Evolutionary conservation across 2,113 vertebrate genomes (phyloP), one percentile per base, ranked within the genome.

Genomic region (Rhinoptilus africanus): DNA sequence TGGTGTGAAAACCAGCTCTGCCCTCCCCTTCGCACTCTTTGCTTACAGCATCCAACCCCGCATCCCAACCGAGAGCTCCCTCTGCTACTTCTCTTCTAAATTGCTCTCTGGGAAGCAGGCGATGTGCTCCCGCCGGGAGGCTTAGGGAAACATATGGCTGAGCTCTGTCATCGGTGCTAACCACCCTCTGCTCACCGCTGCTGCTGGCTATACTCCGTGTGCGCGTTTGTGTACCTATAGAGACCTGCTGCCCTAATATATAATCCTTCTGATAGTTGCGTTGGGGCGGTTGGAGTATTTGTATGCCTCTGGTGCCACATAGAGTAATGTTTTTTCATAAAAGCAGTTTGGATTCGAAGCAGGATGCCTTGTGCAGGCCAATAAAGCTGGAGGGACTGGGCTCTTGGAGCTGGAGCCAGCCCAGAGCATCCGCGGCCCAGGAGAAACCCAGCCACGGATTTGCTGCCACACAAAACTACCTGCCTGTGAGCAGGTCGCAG

Each of bases 31-130:
- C 39, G 47, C 43, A 2, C 50, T 28, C 1, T 35, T 75, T 28
- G 32, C 24, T 48, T 32, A 21, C 45, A 30, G 34, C n/a, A 10
- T n/a, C 74, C 53, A 67, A 26, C 37, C 37, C 64, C 60, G 21
- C 18, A 11, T 39, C 73, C 37, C 1, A 3, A 20, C 30, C 1
- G n/a, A 20, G n/a, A 32, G 60, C 22, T 85, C 47, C 39, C n/a
- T 78, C 24, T 12, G 27, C 73, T 57, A 12, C 48, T 60, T 28
- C 41, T 47, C 51, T 10, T 12, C 60, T 37, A 8, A 28, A 2
- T 0, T 32, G 30, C 14, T n/a, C 32, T 67, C 72, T 57, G 3
- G 1, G 20, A 5, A 37, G 39, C 50, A 4, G 0, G 8, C 1
- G 1, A 4, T 5, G 72, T 32, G 72, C 53, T 73, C 72, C 78